phyloP scores from a whole-genome alignment of 2,113 vertebrate genomes.

The Mobula hypostoma region DNA sequence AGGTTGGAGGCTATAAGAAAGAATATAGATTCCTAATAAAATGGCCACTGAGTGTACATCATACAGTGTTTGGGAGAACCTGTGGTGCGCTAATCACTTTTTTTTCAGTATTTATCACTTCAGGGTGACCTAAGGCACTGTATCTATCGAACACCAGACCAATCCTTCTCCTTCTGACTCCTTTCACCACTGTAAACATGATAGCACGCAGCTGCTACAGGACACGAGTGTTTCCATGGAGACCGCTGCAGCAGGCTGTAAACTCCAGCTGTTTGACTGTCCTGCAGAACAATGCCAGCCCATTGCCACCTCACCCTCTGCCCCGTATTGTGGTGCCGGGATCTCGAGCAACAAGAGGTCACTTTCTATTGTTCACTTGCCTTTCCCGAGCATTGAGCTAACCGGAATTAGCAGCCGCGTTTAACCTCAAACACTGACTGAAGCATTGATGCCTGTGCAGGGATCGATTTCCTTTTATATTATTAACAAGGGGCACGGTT shows the following conservation, averaged over 20 bases:
- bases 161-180: too few relatives aligned
- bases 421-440: conserved; percentile 8
- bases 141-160: too few relatives aligned
- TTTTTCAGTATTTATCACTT: too few relatives aligned
- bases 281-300: neutral
- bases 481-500: conserved; percentile 20
- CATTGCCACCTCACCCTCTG: neutral
- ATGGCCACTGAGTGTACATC: too few relatives aligned
- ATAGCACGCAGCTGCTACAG: neutral
- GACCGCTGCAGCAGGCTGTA: neutral
- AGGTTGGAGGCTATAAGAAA: too few relatives aligned
- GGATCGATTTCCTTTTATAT: conserved; percentile 6
- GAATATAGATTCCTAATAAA: too few relatives aligned
- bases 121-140: too few relatives aligned
- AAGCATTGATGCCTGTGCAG: neutral
- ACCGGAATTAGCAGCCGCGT: neutral
- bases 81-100: too few relatives aligned
- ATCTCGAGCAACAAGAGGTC: neutral
- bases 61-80: too few relatives aligned
- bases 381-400: too few relatives aligned
- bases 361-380: neutral
- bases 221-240: neutral
- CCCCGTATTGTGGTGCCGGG: neutral
- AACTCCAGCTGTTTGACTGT: neutral
- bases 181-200: neutral